These are phyloP conservation scores for Dermochelys coriacea DNA, from an alignment of 2,797 vertebrate species.

Conservation along the genomic window DNA sequence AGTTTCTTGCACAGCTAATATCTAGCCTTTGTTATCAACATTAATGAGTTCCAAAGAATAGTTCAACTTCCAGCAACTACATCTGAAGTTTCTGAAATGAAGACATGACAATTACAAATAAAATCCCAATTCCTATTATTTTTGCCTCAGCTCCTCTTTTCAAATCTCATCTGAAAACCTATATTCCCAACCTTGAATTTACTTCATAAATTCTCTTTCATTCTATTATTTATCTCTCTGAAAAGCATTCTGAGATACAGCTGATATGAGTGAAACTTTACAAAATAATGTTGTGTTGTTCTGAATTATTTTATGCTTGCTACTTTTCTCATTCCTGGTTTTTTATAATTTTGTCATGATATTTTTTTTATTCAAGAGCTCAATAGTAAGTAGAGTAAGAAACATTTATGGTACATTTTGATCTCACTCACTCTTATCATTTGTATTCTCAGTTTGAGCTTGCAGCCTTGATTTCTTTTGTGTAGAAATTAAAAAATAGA, in stretches of 20 bases:
- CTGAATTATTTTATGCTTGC: not conserved
- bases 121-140: not conserved
- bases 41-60: not conserved
- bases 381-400: not conserved
- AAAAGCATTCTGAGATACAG: not conserved
- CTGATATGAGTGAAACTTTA: not conserved
- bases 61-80: not conserved
- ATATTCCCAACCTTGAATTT: rapidly evolving
- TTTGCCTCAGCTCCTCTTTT: not conserved
- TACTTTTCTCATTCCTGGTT: not conserved
- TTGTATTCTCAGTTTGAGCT: not conserved
- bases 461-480: too few species aligned
- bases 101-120: not conserved
- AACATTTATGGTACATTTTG: not conserved
- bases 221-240: not conserved
- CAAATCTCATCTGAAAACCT: not conserved
- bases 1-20: constrained; percentile 83
- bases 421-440: not conserved
- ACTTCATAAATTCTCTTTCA: not conserved
- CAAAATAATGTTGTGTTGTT: constrained; percentile 3
- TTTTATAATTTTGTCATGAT: not conserved
- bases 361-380: not conserved
- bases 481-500: not conserved
- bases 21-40: constrained; percentile 73
- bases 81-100: not conserved